Evolutionary conservation across 2,113 vertebrate genomes (phyloP).

Genomic region (Plecotus auritus): DNA sequence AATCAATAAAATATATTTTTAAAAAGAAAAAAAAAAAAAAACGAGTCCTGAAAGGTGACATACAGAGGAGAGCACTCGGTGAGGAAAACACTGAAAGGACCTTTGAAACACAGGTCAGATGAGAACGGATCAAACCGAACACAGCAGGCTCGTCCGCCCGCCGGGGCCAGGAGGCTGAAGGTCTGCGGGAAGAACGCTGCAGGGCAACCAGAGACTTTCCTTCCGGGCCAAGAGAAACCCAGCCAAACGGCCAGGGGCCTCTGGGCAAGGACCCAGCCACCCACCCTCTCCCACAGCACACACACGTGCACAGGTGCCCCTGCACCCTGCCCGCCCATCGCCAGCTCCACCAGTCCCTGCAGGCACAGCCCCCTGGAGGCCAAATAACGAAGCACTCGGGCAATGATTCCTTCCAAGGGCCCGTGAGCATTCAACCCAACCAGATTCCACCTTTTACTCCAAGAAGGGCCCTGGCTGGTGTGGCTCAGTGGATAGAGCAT

Average conservation of each 20-base stretch:
- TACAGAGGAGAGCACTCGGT: neutral
- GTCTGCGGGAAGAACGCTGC: neutral
- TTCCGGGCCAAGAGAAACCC: neutral
- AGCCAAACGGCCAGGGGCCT: neutral
- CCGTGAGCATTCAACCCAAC: neutral
- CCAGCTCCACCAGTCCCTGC: neutral
- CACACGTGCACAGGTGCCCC: rapidly evolving
- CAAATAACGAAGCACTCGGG: neutral
- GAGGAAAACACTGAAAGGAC: neutral
- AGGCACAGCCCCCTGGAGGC: neutral
- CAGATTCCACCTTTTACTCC: neutral
- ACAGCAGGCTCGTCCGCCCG: neutral
- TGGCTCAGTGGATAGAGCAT: too few relatives aligned
- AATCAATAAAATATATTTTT: too few relatives aligned
- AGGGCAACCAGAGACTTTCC: neutral
- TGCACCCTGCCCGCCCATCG: neutral
- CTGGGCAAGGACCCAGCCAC: neutral
- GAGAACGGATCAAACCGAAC: neutral
- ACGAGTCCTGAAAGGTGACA: neutral
- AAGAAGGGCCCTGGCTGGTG: too few relatives aligned
- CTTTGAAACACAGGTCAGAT: neutral
- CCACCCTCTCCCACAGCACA: neutral
- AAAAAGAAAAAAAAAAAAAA: too few relatives aligned
- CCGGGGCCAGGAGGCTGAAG: neutral
- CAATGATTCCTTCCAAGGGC: neutral